Evolutionary conservation across 2,888 invertebrate species (phyloP).

Genomic region (Zhuqinia jingwanae): DNA sequence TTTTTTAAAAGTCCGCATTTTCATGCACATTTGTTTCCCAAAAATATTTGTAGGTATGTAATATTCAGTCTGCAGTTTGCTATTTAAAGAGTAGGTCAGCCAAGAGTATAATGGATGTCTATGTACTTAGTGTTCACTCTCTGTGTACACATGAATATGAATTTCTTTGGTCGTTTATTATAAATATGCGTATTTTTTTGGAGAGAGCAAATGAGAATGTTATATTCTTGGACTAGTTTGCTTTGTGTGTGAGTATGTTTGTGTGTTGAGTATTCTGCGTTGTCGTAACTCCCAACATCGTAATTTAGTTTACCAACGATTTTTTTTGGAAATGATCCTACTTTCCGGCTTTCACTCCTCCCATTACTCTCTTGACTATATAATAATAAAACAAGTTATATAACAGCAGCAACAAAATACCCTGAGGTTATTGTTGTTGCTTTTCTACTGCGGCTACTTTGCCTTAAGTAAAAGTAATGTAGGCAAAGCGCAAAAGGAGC

Average conservation of each 20-base stretch:
- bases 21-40: too few relatives aligned
- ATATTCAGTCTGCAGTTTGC: too few relatives aligned
- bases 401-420: too few relatives aligned
- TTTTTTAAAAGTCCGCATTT: too few relatives aligned
- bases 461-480: conserved; percentile 18
- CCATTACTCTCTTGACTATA: conserved; percentile 39
- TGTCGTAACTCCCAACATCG: neutral
- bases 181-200: too few relatives aligned
- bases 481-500: neutral
- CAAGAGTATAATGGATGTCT: neutral
- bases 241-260: too few relatives aligned
- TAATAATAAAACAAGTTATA: neutral
- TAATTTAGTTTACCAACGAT: conserved; percentile 48
- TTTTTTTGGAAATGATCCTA: conserved; percentile 67
- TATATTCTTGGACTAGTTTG: neutral
- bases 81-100: conserved; percentile 16
- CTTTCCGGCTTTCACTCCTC: conserved; percentile 59
- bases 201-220: neutral
- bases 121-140: neutral
- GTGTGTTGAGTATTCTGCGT: too few relatives aligned
- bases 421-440: conserved; percentile 2
- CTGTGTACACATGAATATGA: neutral
- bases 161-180: neutral
- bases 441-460: neutral
- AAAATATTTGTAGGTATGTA: too few relatives aligned